Evolutionary conservation across 1,140 invertebrate species (phyloP).

Genomic region (Zaprionus kolodkinae): DNA sequence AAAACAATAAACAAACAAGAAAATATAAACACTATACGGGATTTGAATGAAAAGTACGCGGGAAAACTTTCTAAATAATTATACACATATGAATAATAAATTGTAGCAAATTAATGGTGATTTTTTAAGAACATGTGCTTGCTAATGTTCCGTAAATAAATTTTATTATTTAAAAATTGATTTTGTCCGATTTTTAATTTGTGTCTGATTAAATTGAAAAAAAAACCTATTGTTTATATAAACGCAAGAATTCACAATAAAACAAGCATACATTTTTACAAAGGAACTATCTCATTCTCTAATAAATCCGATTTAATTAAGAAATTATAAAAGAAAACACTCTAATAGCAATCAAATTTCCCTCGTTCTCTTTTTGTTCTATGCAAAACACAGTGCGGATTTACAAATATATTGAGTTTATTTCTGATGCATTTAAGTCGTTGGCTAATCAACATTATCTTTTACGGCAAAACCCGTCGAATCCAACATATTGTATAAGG

Average conservation of each 20-base stretch:
- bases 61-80: constrained; percentile 71
- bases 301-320: neutral
- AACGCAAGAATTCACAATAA: constrained; percentile 63
- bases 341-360: neutral
- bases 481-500: constrained; percentile 24
- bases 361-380: neutral
- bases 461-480: constrained; percentile 45
- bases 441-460: constrained; percentile 63
- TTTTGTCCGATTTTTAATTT: constrained; percentile 42
- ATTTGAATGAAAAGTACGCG: constrained; percentile 46
- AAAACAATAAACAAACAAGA: constrained; percentile 31
- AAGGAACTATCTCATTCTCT: constrained; percentile 11
- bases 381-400: neutral
- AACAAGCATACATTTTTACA: constrained; percentile 45
- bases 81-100: constrained; percentile 67
- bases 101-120: constrained; percentile 80
- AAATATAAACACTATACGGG: constrained; percentile 14
- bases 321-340: neutral
- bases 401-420: constrained; percentile 78
- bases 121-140: constrained; percentile 76
- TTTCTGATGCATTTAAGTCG: constrained; percentile 62
- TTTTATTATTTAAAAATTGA: constrained; percentile 60
- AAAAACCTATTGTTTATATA: constrained; percentile 15
- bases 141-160: constrained; percentile 69
- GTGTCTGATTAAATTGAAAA: constrained; percentile 22